phyloP scores from a whole-genome alignment of 2,113 vertebrate genomes.

The Fukomys damarensis region DNA sequence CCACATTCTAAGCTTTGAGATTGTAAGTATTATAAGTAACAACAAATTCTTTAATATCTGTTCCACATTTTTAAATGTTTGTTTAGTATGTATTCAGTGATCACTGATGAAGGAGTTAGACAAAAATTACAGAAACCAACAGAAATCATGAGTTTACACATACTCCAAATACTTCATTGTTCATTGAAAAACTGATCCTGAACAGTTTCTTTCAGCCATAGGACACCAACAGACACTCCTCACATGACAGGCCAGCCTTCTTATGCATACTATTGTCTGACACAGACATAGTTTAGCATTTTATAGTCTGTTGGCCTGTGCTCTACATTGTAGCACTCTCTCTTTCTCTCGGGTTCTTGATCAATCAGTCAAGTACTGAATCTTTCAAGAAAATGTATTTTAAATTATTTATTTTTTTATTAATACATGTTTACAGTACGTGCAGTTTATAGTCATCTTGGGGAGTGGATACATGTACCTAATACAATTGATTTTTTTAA shows the following conservation, averaged over 20 bases:
- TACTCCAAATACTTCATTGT: neutral
- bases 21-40: neutral
- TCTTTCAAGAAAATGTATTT: neutral
- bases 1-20: neutral
- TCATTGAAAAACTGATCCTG: neutral
- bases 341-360: neutral
- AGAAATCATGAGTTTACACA: conserved; percentile 55
- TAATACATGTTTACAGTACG: neutral
- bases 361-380: neutral
- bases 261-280: neutral
- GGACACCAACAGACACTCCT: neutral
- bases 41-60: neutral
- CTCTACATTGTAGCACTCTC: neutral
- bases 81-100: conserved; percentile 61
- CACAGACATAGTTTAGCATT: neutral
- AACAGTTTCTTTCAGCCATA: neutral
- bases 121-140: conserved; percentile 57
- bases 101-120: conserved; percentile 60
- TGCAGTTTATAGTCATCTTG: neutral
- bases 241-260: neutral
- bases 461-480: neutral
- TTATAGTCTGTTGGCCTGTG: neutral
- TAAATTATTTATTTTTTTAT: neutral
- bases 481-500: neutral
- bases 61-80: conserved; percentile 32